Evolutionary conservation across 2,797 vertebrate genomes (phyloP).

Genomic region (Falco rusticolus): DNA sequence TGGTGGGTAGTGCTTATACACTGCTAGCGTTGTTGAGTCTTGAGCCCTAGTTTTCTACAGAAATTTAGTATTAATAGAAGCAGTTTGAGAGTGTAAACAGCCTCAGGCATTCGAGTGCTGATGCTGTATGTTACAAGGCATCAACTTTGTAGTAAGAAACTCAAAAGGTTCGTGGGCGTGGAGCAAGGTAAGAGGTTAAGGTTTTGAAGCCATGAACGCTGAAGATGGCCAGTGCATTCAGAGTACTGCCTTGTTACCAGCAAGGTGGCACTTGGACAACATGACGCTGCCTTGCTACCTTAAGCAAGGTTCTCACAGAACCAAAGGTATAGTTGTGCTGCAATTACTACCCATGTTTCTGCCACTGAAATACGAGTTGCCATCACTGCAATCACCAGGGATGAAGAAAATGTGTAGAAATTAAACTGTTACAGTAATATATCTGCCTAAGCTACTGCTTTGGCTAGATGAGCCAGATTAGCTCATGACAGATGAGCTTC

Average conservation of each 20-base stretch:
- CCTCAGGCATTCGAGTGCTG: background rate
- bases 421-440: slow-evolving; percentile 65
- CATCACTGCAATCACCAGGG: slow-evolving; percentile 57
- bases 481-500: slow-evolving; percentile 77
- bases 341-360: slow-evolving; percentile 5
- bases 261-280: fast-evolving
- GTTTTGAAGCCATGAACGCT: background rate
- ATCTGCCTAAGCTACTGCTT: slow-evolving; percentile 69
- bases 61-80: slow-evolving; percentile 32
- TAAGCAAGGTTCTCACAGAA: background rate
- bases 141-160: background rate
- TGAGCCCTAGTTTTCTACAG: background rate
- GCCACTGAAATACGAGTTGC: slow-evolving; percentile 44
- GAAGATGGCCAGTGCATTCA: background rate
- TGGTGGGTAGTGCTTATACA: background rate
- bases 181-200: background rate
- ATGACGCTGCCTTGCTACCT: background rate
- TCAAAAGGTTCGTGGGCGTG: background rate
- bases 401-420: slow-evolving; percentile 63
- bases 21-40: background rate
- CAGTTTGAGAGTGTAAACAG: background rate
- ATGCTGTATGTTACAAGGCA: background rate
- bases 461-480: slow-evolving; percentile 76
- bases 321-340: background rate
- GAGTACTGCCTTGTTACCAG: background rate